Percentiles rank a stretch among this genome's conserved stretches.
phyloP scores from a whole-genome alignment of 2,113 vertebrate genomes.

The Nicator chloris region DNA sequence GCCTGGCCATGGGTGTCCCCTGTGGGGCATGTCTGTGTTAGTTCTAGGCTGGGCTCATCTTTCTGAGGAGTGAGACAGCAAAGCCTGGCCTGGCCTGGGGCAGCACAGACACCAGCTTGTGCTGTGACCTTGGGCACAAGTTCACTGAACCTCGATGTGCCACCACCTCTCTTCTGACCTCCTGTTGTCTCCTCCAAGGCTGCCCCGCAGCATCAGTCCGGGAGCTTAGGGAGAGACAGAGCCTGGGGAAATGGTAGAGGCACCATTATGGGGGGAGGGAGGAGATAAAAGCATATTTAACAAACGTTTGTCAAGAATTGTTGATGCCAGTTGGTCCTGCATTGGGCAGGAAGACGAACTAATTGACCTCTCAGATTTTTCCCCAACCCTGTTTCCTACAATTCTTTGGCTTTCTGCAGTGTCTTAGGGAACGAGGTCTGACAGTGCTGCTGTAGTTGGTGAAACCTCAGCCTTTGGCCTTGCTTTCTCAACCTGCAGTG shows the following conservation, averaged over 20 bases:
- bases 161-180: background rate
- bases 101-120: background rate
- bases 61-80: background rate
- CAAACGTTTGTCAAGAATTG: background rate
- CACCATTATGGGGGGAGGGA: background rate
- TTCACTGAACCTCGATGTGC: accelerated
- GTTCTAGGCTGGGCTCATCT: background rate
- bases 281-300: background rate
- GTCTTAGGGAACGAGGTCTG: background rate
- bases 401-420: slow-evolving; percentile 29
- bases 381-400: slow-evolving; percentile 41
- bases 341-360: slow-evolving; percentile 55
- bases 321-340: slow-evolving; percentile 35
- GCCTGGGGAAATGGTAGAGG: background rate
- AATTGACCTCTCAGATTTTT: slow-evolving; percentile 46
- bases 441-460: background rate
- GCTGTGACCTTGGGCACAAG: background rate
- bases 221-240: background rate
- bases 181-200: background rate
- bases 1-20: background rate
- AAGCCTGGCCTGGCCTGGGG: background rate
- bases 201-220: background rate
- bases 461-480: background rate
- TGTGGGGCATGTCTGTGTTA: background rate
- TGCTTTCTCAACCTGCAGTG: background rate